Base-by-base conservation (phyloP, 1,140 invertebrate species). In the Epicauta chinensis region DNA sequence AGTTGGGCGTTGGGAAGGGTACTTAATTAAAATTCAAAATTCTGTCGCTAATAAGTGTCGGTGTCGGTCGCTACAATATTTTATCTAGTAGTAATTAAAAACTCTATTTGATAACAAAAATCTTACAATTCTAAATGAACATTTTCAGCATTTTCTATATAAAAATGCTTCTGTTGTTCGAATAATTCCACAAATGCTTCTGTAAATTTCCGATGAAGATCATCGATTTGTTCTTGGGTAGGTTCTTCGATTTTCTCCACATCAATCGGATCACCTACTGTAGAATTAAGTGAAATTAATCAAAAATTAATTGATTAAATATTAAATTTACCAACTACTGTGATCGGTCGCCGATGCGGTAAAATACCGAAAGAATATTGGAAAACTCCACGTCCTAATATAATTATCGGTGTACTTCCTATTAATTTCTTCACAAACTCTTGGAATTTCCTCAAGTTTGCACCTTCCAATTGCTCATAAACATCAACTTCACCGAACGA, bases 401-500 rank as follows among this genome's bases (percentile, higher is more conserved):
- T 82, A 12, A 93, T 60, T 13, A 91, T 77, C 0, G 88, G 87
- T 0, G 88, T 84, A 9, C 93, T 74, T 16, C 88, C 87, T 0
- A 85, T 78, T 0, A 73, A 39, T 61, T 78, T 77, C 16, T 83
- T 85, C 1, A 90, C 63, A 10, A 67, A 71, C 31, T 86, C 75
- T 69, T 95, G 92, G 11, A 87, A 55, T 5, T 68, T 73, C 6
- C 84, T 71, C 0, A 93, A 56, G 1, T n/a, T n/a, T n/a, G n/a
- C n/a, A 68, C 53, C 73, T 0, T 76, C 60, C 3, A 86, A 64
- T 60, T 93, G 91, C 50, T 84, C 76, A 68, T 84, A 96, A 0
- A 94, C 66, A 59, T 95, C 89, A 11, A 87, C 89, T 70, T 97
- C 93, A 1, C 92, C 92, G 70, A 96, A 97, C 0, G 87, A 85